Percentiles rank a stretch among this genome's conserved stretches.
These are phyloP conservation scores for Anas flavirostris DNA, from an alignment of 2,797 vertebrate species.

Conservation along the genomic window DNA sequence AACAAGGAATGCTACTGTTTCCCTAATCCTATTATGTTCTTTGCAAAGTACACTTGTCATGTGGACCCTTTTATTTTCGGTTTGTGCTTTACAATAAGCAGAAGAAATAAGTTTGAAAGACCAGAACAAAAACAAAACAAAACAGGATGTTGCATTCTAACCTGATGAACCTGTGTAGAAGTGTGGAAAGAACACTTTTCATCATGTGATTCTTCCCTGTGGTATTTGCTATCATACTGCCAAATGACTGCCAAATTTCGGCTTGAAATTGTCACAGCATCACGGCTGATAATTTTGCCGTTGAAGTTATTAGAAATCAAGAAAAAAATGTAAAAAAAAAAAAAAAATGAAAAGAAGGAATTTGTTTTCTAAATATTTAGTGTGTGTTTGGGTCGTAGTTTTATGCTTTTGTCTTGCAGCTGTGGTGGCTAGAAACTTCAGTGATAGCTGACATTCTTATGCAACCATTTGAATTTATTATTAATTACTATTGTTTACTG, in stretches of 20 bases:
- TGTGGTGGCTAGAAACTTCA: background rate
- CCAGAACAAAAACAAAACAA: background rate
- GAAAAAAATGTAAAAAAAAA: background rate
- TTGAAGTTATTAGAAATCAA: background rate
- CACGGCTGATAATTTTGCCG: background rate
- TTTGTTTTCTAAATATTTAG: background rate
- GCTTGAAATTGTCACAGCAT: background rate
- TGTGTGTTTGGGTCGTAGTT: background rate
- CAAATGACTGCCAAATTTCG: background rate
- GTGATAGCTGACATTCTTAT: background rate
- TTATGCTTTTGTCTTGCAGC: background rate
- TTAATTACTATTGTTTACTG: background rate
- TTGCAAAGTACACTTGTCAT: background rate
- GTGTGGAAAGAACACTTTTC: background rate
- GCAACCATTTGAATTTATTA: background rate
- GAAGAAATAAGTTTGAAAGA: background rate
- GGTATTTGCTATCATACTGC: background rate
- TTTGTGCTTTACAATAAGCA: background rate
- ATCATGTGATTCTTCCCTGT: background rate
- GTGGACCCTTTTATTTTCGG: background rate
- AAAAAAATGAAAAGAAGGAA: background rate
- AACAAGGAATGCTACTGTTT: constrained; percentile 39
- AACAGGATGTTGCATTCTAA: background rate
- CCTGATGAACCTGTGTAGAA: background rate
- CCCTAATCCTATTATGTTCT: constrained; percentile 40